A percentile compares a stretch with the other conserved stretches of the same genome.
Conservation (phyloP, 2,888 invertebrate species). For the Zhengitettix transpicula region DNA sequence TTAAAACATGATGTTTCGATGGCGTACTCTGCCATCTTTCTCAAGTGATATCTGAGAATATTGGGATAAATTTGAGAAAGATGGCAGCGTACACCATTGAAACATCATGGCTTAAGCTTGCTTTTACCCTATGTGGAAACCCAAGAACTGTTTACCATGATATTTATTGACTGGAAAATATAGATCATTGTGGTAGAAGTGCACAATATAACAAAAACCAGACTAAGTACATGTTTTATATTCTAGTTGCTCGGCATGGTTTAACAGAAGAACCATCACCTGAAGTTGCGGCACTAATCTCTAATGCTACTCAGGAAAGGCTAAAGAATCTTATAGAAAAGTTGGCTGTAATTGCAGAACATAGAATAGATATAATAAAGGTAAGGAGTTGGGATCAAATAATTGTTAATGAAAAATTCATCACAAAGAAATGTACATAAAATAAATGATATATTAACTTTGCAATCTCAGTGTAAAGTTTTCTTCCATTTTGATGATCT, state of each 20-base stretch:
- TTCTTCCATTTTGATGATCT: not conserved
- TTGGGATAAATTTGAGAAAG: too few relatives aligned
- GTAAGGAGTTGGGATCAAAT: slow-evolving; percentile 26
- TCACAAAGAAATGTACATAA: not conserved
- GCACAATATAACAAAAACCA: too few relatives aligned
- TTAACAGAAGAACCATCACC: slow-evolving; percentile 60
- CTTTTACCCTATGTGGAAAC: too few relatives aligned
- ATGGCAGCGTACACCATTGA: too few relatives aligned
- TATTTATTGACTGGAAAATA: not conserved
- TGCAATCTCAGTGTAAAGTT: not conserved
- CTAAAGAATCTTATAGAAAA: slow-evolving; percentile 82
- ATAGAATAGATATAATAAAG: slow-evolving; percentile 84
- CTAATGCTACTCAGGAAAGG: slow-evolving; percentile 87
- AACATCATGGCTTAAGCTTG: too few relatives aligned
- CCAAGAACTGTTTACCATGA: too few relatives aligned
- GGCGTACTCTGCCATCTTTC: too few relatives aligned
- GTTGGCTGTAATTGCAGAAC: slow-evolving; percentile 82
- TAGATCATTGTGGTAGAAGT: not conserved
- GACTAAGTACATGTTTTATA: slow-evolving; percentile 1
- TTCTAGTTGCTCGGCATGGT: slow-evolving; percentile 42
- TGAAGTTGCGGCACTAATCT: slow-evolving; percentile 79
- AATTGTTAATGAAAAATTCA: not conserved
- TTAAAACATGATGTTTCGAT: too few relatives aligned
- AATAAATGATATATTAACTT: too few relatives aligned
- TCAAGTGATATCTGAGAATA: too few relatives aligned